Conservation (phyloP, 2,113 vertebrate genomes). For the Labeo rohita region DNA sequence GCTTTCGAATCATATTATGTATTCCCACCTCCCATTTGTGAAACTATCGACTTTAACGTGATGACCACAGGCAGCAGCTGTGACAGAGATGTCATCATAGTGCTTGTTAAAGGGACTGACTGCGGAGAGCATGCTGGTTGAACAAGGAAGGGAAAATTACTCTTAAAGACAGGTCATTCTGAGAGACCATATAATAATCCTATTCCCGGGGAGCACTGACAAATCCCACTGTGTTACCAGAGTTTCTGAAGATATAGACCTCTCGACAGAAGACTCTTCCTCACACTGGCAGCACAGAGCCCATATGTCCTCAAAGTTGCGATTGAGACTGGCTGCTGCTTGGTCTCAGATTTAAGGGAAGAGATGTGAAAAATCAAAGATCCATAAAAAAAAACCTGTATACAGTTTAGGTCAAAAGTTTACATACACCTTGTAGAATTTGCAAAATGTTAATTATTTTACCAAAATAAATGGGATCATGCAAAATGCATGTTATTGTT, state of each 20-base stretch:
- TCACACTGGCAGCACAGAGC: background rate
- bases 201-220: constrained; percentile 4
- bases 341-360: constrained; percentile 9
- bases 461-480: no score
- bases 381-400: no score
- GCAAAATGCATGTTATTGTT: no score
- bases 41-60: background rate
- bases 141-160: constrained; percentile 26
- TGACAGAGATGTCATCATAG: background rate
- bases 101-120: constrained; percentile 30
- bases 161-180: constrained; percentile 31
- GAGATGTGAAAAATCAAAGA: background rate
- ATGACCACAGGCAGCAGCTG: background rate
- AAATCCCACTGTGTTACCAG: background rate
- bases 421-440: no score
- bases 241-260: constrained; percentile 17
- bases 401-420: no score
- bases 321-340: background rate
- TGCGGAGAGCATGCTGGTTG: background rate
- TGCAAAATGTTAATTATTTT: no score
- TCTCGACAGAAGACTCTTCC: constrained; percentile 18
- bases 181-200: constrained; percentile 31
- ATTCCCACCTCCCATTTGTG: background rate
- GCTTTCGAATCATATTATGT: background rate
- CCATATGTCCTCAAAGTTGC: constrained; percentile 16